Evolutionary conservation across 1,140 invertebrate species (phyloP), one percentile per base, ranked within the genome.

Genomic region (Apis cerana): DNA sequence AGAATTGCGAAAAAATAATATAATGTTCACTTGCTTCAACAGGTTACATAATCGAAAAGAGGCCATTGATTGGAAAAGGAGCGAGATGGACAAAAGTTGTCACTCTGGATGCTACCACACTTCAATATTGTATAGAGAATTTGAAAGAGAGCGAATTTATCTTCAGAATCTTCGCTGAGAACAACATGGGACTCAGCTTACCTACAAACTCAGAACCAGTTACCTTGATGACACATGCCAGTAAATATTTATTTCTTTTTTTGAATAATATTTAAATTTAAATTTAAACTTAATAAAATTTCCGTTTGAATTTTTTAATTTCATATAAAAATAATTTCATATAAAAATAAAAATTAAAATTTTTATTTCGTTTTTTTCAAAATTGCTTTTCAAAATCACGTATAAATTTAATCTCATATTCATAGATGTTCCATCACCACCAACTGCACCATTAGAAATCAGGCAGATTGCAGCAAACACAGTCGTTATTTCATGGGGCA

Each of bases 1-100:
- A 10, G 23, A 19, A 5, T 15, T 67, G 9, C 8, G 5, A 11
- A 43, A 1, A 27, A 33, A 27, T 12, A 59, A 71, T 52, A 10
- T 4, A 19, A 50, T 23, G 21, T 50, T n/a, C 33, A 27, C 2
- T 21, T 3, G 5, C 21, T 54, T n/a, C 78, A 85, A 9, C 75
- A 97, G 97, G 97, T 78, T 99, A 99, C 93, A 96, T 99, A 50
- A 96, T 99, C 83, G 99, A 99, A 95, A 98, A 97, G 94, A 97
- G 96, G 94, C 95, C 96, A 85, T 94, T 94, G 67, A 96, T 95
- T 64, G 96, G 96, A 54, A 96, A 95, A 89, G 92, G 91, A 74
- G 89, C 93, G 13, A 91, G 90, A 88, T 99, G 99, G 99, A 97
- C 97, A 56, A 98, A 98, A 94, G 96, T 99, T 33, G 96, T 96